phyloP scores from a whole-genome alignment of 1,140 invertebrate genomes.

The Apis florea region DNA sequence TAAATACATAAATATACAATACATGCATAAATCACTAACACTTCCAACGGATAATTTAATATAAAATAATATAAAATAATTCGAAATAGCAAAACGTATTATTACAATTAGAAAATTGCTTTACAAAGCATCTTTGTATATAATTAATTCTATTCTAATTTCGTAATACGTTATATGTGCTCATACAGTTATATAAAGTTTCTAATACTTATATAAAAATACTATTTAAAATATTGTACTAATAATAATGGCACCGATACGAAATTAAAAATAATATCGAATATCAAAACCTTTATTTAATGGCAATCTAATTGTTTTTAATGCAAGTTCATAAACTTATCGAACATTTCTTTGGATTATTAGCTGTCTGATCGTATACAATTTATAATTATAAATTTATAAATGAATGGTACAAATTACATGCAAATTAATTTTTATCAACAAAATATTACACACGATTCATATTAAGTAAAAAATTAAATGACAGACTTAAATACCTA shows the following conservation, averaged over 20 bases:
- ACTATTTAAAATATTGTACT: neutral
- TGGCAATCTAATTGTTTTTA: neutral
- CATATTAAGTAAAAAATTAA: neutral
- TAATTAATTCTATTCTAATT: neutral
- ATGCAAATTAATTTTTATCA: neutral
- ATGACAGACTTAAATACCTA: neutral
- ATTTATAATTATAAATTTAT: neutral
- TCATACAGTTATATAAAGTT: no score
- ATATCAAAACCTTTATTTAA: neutral
- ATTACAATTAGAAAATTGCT: neutral
- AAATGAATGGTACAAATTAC: conserved; percentile 1
- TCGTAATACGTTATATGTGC: neutral
- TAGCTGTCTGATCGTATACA: conserved; percentile 62
- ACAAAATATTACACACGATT: neutral
- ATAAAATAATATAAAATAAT: neutral
- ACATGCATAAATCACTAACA: no score
- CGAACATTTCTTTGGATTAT: conserved; percentile 63
- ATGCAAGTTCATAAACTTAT: conserved; percentile 17
- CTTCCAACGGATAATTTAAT: no score
- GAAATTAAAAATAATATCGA: no score
- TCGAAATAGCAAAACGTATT: neutral
- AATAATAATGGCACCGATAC: conserved; percentile 28
- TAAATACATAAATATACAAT: conserved; percentile 7
- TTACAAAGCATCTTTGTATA: neutral
- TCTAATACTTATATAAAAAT: neutral